These are phyloP conservation scores for Cryptus armator DNA, from an alignment of 2,888 invertebrate genomes.

Conservation along the genomic window DNA sequence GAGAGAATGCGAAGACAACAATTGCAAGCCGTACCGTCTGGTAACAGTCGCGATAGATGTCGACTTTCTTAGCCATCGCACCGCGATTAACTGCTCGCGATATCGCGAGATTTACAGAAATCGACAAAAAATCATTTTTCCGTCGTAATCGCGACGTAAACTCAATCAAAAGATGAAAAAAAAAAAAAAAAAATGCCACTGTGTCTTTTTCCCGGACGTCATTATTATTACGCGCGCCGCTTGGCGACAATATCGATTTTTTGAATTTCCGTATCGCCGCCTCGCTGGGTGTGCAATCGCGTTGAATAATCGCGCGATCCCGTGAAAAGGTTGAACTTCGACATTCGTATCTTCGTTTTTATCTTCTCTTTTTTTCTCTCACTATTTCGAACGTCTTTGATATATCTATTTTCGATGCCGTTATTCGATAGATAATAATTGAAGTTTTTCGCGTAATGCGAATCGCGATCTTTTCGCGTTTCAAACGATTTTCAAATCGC, in stretches of 20 bases:
- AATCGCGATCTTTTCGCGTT: background rate
- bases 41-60: conserved; percentile 83
- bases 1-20: conserved; percentile 80
- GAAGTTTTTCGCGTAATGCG: background rate
- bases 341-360: background rate
- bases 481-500: background rate
- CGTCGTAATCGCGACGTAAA: conserved; percentile 4
- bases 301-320: background rate
- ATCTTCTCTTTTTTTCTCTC: background rate
- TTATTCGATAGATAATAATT: conserved; percentile 3
- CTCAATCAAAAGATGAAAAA: conserved; percentile 7
- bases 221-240: conserved; percentile 11
- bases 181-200: conserved; percentile 20
- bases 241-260: conserved; percentile 1
- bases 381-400: background rate
- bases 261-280: background rate
- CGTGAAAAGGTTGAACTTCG: background rate
- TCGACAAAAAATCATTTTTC: background rate
- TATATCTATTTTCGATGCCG: background rate
- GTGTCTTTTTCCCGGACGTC: conserved; percentile 44
- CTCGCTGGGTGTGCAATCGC: background rate
- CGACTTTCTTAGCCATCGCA: conserved; percentile 82
- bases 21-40: conserved; percentile 78
- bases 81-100: background rate
- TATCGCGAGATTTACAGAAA: background rate